phyloP scores from a whole-genome alignment of 2,888 invertebrate species.

The Nezara viridula region DNA sequence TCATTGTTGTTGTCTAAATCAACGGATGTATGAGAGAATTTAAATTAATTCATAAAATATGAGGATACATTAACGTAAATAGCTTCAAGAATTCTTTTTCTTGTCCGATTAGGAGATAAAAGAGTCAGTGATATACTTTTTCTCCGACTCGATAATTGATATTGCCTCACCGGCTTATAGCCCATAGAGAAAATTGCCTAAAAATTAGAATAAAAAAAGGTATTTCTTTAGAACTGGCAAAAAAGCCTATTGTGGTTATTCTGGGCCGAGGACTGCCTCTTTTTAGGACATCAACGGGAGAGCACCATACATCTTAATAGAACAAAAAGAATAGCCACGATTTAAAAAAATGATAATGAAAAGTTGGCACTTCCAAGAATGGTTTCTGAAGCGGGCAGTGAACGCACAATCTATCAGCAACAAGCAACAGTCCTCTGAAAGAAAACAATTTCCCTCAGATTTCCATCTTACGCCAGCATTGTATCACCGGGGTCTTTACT shows the following conservation, averaged over 20 bases:
- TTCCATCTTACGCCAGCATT: background rate
- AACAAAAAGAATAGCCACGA: background rate
- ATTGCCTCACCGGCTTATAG: background rate
- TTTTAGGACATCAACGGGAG: background rate
- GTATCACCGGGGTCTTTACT: background rate
- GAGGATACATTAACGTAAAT: too few relatives aligned
- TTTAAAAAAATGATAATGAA: background rate
- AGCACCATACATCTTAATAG: background rate
- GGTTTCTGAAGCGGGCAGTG: background rate
- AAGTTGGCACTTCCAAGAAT: background rate
- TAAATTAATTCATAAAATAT: too few relatives aligned
- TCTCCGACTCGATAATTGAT: background rate
- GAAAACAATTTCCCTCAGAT: background rate
- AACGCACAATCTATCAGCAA: background rate
- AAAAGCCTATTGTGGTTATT: constrained; percentile 6
- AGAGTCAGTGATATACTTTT: background rate
- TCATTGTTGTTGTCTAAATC: too few relatives aligned
- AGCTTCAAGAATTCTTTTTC: too few relatives aligned
- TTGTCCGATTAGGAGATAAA: too few relatives aligned
- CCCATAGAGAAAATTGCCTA: background rate
- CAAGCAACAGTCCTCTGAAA: background rate
- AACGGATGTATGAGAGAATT: too few relatives aligned
- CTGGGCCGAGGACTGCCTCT: background rate
- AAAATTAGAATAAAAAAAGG: background rate
- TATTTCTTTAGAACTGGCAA: background rate